These are phyloP conservation scores for Neotragus pygmaeus DNA, from an alignment of 2,113 vertebrate genomes.

Conservation along the genomic window DNA sequence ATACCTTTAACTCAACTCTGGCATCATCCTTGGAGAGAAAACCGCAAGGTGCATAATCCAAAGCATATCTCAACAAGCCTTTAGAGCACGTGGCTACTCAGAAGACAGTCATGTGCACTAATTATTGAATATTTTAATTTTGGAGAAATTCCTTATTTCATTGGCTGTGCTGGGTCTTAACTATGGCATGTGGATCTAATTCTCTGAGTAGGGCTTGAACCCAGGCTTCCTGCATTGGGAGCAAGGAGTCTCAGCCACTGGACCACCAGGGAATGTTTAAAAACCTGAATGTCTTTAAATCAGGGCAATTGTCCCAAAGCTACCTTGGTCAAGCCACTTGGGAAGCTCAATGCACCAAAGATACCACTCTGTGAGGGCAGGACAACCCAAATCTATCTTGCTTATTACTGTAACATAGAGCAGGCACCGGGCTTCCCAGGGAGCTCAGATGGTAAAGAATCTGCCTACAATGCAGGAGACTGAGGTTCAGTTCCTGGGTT, in stretches of 20 bases:
- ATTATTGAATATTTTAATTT: background rate
- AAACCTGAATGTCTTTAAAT: too few relatives aligned
- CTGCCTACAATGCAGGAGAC: background rate
- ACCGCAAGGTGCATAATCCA: background rate
- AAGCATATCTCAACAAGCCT: background rate
- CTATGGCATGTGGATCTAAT: background rate
- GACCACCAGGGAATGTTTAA: background rate
- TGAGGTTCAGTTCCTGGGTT: background rate
- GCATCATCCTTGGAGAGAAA: background rate
- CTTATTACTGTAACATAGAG: background rate
- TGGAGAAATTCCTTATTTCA: background rate
- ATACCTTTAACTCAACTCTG: background rate
- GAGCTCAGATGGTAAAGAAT: background rate
- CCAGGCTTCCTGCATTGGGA: background rate
- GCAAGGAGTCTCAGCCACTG: background rate
- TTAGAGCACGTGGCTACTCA: background rate
- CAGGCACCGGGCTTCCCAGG: background rate
- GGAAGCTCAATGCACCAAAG: background rate
- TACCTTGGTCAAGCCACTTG: background rate
- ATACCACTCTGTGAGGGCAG: background rate
- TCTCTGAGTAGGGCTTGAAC: background rate
- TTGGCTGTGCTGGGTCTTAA: background rate
- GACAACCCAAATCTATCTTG: background rate
- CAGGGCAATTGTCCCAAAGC: background rate
- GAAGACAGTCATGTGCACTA: rapidly evolving